Base-by-base conservation (phyloP, 2,113 vertebrate genomes). In the Chamaea fasciata region DNA sequence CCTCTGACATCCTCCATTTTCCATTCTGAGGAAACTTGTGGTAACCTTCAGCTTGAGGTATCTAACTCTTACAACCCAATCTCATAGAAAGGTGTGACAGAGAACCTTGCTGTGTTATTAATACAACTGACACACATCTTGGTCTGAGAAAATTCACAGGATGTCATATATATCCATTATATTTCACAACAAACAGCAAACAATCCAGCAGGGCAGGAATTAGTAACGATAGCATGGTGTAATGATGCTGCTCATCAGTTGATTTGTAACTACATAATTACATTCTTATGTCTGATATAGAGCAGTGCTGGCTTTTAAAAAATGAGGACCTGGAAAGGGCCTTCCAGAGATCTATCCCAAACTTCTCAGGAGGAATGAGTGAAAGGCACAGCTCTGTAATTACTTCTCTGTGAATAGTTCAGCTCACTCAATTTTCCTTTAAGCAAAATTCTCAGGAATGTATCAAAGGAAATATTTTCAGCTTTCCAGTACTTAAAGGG, bases 181-280 rank as follows among this genome's bases (percentile, higher is more conserved):
- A 69, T 93, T 96, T 88, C 92, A 94, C 86, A 96, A 92, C n/a
- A 47, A 87, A 56, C 15, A 81, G 68, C 37, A 85, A 64, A 19
- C 69, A 76, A 79, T 87, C 80, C 69, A 87, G 83, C 65, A 91
- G 73, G 31, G 50, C 76, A 84, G 70, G 86, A 89, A 94, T 46
- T 64, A 74, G 30, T 70, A 92, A 83, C 1, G 0, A 86, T 70
- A 88, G 47, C 44, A 2, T 60, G 52, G 39, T 67, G 64, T 21
- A 86, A 94, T 2, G 7, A 83, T 44, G 64, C 13, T 80, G 35
- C 22, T 70, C 26, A 13, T 88, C 71, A 63, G 31, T 9, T 65
- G 56, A 57, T 86, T 88, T 59, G 56, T 17, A 74, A 50, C 24
- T n/a, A 20, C 55, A 2, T 49, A 85, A 65, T 55, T 79, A 57